phyloP scores from a whole-genome alignment of 2,113 vertebrate genomes.

The Antennarius striatus region DNA sequence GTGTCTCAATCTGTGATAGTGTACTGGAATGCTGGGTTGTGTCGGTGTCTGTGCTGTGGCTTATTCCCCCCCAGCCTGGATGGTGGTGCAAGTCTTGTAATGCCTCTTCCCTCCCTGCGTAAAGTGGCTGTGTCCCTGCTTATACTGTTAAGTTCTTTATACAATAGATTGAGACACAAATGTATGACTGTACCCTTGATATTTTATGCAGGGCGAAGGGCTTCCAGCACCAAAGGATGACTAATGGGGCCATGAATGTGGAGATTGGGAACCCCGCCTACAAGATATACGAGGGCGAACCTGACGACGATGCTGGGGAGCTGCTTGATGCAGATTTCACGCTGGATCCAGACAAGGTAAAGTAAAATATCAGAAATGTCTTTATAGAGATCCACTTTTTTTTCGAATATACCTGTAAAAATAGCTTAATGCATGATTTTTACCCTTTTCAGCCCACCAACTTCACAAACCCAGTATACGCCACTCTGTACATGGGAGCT shows the following conservation, averaged over 20 bases:
- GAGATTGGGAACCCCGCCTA: conserved; percentile 98
- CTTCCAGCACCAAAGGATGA: conserved; percentile 98
- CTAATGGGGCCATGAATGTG: conserved; percentile 95
- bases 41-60: conserved; percentile 59
- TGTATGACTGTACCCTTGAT: conserved; percentile 1
- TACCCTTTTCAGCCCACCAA: conserved; percentile 87
- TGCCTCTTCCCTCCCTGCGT: conserved; percentile 36
- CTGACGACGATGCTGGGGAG: conserved; percentile 92
- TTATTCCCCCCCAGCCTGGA: conserved; percentile 55
- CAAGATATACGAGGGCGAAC: conserved; percentile 97
- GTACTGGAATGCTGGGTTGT: conserved; percentile 64
- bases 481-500: conserved; percentile 96
- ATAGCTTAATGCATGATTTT: conserved; percentile 16
- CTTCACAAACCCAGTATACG: conserved; percentile 97
- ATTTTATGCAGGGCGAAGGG: conserved; percentile 87
- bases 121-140: conserved; percentile 55
- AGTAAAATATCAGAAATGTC: not conserved
- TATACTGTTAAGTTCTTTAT: conserved; percentile 27
- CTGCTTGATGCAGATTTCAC: conserved; percentile 93
- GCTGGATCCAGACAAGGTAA: conserved; percentile 95
- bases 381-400: not conserved
- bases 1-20: conserved; percentile 32
- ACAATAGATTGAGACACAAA: not conserved
- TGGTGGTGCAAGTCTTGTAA: conserved; percentile 42
- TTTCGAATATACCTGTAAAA: not conserved